These are phyloP conservation scores for Anas platyrhynchos DNA, from an alignment of 2,113 vertebrate genomes.

Conservation along the genomic window DNA sequence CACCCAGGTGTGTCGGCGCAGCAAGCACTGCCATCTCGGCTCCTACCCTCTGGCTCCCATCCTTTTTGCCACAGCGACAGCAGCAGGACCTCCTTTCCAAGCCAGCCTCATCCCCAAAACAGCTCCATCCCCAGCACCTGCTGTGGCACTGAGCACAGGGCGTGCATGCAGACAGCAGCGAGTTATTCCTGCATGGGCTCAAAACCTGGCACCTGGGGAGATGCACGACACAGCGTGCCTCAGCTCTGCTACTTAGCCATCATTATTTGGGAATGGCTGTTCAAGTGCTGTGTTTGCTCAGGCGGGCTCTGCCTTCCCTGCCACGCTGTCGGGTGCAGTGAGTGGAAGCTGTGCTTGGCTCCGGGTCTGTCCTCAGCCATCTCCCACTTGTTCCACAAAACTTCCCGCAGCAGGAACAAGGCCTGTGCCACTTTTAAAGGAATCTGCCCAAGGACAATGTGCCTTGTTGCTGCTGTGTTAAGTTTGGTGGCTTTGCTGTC, in stretches of 20 bases:
- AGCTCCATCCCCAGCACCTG: too few relatives aligned
- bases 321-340: accelerated
- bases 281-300: background rate
- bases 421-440: background rate
- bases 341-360: accelerated
- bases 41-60: background rate
- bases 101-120: too few relatives aligned
- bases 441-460: background rate
- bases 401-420: accelerated
- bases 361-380: background rate
- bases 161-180: accelerated
- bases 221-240: accelerated
- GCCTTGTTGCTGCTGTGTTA: background rate
- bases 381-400: background rate
- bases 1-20: accelerated
- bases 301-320: background rate
- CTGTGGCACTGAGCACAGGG: accelerated
- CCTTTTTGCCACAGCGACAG: background rate
- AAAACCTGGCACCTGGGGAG: background rate
- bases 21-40: background rate
- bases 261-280: background rate
- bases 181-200: accelerated
- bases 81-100: background rate
- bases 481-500: background rate
- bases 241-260: accelerated